Conservation (phyloP, 2,888 invertebrate species). For the Hirtodrosophila cameraria region DNA sequence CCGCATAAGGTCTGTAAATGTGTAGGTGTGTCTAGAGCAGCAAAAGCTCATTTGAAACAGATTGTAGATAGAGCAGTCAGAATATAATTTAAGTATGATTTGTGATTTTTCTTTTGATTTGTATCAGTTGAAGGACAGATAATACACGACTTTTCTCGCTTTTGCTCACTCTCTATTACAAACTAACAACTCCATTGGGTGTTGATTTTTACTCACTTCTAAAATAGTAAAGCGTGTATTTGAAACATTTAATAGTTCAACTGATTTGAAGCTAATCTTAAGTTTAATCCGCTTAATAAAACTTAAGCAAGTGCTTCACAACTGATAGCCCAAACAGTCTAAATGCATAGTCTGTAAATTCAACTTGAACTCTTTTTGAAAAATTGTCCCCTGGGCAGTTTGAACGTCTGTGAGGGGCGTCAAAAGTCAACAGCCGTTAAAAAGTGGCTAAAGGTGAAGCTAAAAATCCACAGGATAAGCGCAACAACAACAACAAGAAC, state of each 20-base stretch:
- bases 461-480: slow-evolving; percentile 7
- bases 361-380: slow-evolving; percentile 44
- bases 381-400: slow-evolving; percentile 11
- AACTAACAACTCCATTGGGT: background rate
- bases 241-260: background rate
- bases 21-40: no score
- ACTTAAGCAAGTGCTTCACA: slow-evolving; percentile 1
- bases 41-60: no score
- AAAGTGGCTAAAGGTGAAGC: slow-evolving; percentile 9
- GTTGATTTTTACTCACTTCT: background rate
- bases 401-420: slow-evolving; percentile 31
- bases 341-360: slow-evolving; percentile 25
- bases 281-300: slow-evolving; percentile 3
- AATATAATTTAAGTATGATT: no score
- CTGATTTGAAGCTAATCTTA: slow-evolving; percentile 16
- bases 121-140: no score
- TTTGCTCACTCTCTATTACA: background rate
- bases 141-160: no score
- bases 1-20: no score
- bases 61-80: no score
- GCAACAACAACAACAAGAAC: no score
- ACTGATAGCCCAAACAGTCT: background rate
- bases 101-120: no score
- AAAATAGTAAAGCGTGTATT: no score
- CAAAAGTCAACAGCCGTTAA: slow-evolving; percentile 58